These are phyloP conservation scores for Heliconius congener DNA, from an alignment of 1,140 invertebrate genomes.

Conservation along the genomic window DNA sequence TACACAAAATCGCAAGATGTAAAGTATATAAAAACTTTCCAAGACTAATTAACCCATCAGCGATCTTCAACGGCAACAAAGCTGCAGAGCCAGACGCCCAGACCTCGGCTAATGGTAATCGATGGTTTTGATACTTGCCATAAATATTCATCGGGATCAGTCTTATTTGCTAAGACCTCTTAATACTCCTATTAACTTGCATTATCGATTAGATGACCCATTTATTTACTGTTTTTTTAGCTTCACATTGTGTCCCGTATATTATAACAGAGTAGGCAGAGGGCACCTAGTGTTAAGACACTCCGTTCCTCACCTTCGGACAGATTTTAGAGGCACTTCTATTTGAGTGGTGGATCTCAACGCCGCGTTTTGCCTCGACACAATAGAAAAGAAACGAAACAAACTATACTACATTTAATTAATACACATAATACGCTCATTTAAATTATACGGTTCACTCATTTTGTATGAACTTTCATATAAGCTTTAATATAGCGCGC, in stretches of 20 bases:
- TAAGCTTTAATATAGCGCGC: background rate
- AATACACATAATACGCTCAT: constrained; percentile 19
- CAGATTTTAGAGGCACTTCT: no score
- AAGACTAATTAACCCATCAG: constrained; percentile 30
- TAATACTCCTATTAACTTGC: constrained; percentile 32
- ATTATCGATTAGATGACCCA: constrained; percentile 32
- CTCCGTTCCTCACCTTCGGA: no score
- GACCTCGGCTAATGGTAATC: constrained; percentile 46
- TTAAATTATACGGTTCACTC: constrained; percentile 11
- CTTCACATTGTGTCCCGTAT: no score
- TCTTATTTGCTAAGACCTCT: constrained; percentile 40
- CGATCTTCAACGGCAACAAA: constrained; percentile 35
- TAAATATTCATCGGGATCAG: constrained; percentile 46
- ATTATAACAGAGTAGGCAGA: no score
- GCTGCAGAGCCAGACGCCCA: constrained; percentile 35
- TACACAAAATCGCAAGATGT: background rate
- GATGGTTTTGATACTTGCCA: constrained; percentile 41
- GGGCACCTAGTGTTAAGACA: no score
- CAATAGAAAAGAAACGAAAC: no score
- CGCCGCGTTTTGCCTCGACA: no score
- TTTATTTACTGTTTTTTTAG: no score
- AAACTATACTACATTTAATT: constrained; percentile 22
- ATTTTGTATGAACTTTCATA: background rate
- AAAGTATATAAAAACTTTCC: constrained; percentile 24
- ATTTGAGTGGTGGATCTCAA: no score